Evolutionary conservation across 2,888 invertebrate genomes (phyloP).

Genomic region (Tridacna crocea): DNA sequence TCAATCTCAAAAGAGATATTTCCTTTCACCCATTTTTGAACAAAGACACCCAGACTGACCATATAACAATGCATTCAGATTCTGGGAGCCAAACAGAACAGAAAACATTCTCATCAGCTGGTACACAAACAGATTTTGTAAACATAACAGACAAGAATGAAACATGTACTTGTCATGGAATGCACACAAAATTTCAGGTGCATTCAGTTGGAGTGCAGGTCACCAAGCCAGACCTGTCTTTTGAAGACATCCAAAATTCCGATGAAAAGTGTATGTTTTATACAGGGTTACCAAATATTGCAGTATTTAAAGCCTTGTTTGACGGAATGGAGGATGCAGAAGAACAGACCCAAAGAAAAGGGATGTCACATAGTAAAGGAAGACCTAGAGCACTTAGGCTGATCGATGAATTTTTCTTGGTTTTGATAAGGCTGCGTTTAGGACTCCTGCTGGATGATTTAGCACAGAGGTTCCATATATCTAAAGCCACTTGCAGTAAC

Average conservation of each 20-base stretch:
- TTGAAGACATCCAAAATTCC: constrained; percentile 43
- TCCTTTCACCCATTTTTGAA: no score
- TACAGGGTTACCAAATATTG: constrained; percentile 42
- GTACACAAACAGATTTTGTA: no score
- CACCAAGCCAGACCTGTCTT: constrained; percentile 25
- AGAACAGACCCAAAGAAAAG: neutral
- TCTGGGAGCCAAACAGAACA: no score
- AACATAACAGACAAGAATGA: no score
- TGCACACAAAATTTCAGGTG: no score
- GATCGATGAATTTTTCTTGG: constrained; percentile 43
- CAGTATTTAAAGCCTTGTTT: constrained; percentile 41
- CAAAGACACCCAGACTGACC: no score
- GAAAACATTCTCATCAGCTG: no score
- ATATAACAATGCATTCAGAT: no score
- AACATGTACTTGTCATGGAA: no score
- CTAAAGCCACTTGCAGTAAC: constrained; percentile 28
- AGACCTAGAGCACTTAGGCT: constrained; percentile 30
- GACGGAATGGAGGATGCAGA: constrained; percentile 33
- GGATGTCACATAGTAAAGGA: constrained; percentile 4
- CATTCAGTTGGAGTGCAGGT: constrained; percentile 29
- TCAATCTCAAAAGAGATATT: no score
- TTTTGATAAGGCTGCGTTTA: constrained; percentile 41
- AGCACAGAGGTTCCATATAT: constrained; percentile 32
- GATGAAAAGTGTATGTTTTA: constrained; percentile 36
- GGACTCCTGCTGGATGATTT: constrained; percentile 42